A percentile compares a stretch with the other conserved stretches of the same genome.
These are phyloP conservation scores for Idaea aversata DNA, from an alignment of 2,888 invertebrate species.

Conservation along the genomic window DNA sequence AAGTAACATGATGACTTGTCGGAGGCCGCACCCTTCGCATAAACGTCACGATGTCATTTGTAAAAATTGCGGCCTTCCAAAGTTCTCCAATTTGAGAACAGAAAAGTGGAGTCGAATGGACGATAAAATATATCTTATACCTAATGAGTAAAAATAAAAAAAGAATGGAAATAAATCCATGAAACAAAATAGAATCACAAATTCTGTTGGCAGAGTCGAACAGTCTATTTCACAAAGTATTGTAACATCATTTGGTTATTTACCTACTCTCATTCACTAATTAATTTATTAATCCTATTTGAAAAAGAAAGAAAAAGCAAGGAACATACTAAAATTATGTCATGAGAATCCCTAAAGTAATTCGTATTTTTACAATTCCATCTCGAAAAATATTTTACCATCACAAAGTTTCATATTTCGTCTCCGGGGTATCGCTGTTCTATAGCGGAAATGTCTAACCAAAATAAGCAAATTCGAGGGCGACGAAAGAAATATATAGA, in stretches of 20 bases:
- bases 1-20: slow-evolving; percentile 79
- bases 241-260: too few relatives aligned
- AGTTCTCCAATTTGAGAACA: slow-evolving; percentile 72
- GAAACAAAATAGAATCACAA: background rate
- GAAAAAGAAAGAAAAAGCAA: background rate
- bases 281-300: background rate
- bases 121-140: background rate
- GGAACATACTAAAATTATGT: background rate
- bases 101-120: slow-evolving; percentile 38
- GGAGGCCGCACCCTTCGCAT: slow-evolving; percentile 72
- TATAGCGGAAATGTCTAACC: slow-evolving; percentile 63
- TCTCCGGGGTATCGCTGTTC: slow-evolving; percentile 46
- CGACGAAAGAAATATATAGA: slow-evolving; percentile 71
- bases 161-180: background rate
- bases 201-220: too few relatives aligned
- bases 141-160: background rate
- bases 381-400: background rate
- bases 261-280: too few relatives aligned
- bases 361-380: slow-evolving; percentile 4
- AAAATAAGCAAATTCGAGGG: slow-evolving; percentile 74
- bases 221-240: too few relatives aligned
- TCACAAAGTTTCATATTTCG: slow-evolving; percentile 8
- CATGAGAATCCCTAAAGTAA: slow-evolving; percentile 5
- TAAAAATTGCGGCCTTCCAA: slow-evolving; percentile 77
- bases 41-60: slow-evolving; percentile 80